Conservation (phyloP, 2,888 invertebrate genomes). For the Acanthosepion lycidas region DNA sequence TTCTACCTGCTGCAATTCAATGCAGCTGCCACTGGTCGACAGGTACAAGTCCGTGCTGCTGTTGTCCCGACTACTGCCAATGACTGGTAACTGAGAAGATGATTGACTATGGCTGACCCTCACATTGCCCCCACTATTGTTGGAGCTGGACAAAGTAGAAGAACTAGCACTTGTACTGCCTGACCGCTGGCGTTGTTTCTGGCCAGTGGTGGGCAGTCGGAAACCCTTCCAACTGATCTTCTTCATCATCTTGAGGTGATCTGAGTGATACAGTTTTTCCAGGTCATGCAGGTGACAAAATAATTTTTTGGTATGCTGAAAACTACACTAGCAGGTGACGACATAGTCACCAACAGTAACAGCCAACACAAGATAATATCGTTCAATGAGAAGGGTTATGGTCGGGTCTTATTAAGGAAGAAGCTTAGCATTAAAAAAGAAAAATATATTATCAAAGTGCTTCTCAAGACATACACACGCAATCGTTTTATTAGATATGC, state of each 20-base stretch:
- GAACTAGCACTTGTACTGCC: conserved; percentile 38
- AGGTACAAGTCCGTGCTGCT: neutral
- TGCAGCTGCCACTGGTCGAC: conserved; percentile 33
- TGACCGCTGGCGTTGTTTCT: conserved; percentile 43
- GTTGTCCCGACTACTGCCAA: neutral
- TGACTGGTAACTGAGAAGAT: neutral
- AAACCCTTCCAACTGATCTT: conserved; percentile 60
- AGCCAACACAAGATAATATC: neutral
- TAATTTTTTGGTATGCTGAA: conserved; percentile 11
- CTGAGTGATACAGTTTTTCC: neutral
- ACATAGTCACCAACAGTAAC: conserved; percentile 33
- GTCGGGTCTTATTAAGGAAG: neutral
- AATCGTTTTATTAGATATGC: too few relatives aligned
- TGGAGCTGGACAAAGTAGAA: neutral
- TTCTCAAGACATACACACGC: neutral
- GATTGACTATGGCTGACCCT: conserved; percentile 39
- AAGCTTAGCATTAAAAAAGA: neutral
- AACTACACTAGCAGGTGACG: neutral
- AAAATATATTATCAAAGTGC: neutral
- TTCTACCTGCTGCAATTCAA: neutral
- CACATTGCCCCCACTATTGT: neutral
- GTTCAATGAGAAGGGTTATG: neutral
- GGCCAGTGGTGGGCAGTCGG: conserved; percentile 55
- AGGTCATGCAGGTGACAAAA: neutral
- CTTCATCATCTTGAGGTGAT: conserved; percentile 62